phyloP scores from a whole-genome alignment of 2,113 vertebrate species.

The Austrofundulus limnaeus region DNA sequence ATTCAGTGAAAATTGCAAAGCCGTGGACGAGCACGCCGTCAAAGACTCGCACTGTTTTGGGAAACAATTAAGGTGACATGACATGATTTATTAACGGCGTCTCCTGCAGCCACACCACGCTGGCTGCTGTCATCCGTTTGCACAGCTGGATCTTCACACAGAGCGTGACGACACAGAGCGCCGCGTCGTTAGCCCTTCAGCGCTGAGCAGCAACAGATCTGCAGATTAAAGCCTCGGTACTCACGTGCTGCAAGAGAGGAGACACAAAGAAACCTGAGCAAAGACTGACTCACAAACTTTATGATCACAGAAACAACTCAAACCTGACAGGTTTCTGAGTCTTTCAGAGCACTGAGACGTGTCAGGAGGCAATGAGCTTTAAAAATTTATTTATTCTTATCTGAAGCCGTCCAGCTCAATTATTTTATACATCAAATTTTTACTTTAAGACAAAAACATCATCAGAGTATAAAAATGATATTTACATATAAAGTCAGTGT shows the following conservation, averaged over 20 bases:
- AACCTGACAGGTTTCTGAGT: too few species aligned
- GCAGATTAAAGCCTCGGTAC: constrained; percentile 47
- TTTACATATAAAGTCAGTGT: too few species aligned
- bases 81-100: constrained; percentile 79
- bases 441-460: too few species aligned
- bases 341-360: too few species aligned
- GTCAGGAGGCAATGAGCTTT: background rate
- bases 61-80: constrained; percentile 80
- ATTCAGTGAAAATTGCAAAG: constrained; percentile 77
- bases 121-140: constrained; percentile 69
- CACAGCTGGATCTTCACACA: constrained; percentile 72
- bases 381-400: too few species aligned
- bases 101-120: constrained; percentile 29
- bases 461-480: too few species aligned
- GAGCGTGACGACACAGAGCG: constrained; percentile 43
- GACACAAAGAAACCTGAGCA: background rate
- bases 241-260: constrained; percentile 77
- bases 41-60: constrained; percentile 75
- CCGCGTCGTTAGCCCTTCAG: background rate
- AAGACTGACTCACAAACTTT: background rate
- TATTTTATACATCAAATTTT: too few species aligned
- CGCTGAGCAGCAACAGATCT: constrained; percentile 24
- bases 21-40: constrained; percentile 51
- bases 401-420: too few species aligned
- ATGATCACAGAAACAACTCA: background rate